A percentile compares a stretch with the other conserved stretches of the same genome.
Evolutionary conservation across 2,888 invertebrate species (phyloP).

Genomic region (Dicyrtomina minuta): DNA sequence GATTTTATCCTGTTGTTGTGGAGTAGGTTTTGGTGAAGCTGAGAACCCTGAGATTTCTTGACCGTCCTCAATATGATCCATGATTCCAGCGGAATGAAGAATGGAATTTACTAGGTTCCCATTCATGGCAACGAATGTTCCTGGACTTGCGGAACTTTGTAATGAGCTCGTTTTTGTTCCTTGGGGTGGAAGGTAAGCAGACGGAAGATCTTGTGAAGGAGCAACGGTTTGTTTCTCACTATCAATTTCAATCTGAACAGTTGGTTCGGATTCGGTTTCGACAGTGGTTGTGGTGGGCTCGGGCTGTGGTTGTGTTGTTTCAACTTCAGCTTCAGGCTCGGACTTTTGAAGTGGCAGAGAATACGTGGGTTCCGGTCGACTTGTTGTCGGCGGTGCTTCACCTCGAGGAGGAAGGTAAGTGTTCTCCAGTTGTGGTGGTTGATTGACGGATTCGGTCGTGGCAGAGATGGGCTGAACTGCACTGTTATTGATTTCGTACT

Average conservation of each 20-base stretch:
- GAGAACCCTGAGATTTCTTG: constrained; percentile 19
- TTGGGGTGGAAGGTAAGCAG: constrained; percentile 26
- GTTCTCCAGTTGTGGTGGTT: constrained; percentile 17
- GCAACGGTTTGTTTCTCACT: neutral
- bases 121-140: constrained; percentile 33
- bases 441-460: neutral
- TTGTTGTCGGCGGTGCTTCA: neutral
- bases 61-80: constrained; percentile 29
- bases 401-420: constrained; percentile 32
- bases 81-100: constrained; percentile 20
- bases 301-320: neutral
- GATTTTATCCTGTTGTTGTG: constrained; percentile 16
- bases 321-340: neutral
- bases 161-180: neutral
- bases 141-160: neutral
- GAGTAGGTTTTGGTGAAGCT: neutral
- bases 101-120: constrained; percentile 25
- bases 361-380: neutral
- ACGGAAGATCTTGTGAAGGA: neutral
- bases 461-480: constrained; percentile 12
- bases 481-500: constrained; percentile 23
- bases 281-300: neutral
- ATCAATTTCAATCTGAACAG: neutral
- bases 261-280: neutral
- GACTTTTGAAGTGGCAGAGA: neutral